Percentiles rank a stretch among this genome's conserved stretches.
phyloP scores from a whole-genome alignment of 2,797 vertebrate genomes.

The Synanceia verrucosa region DNA sequence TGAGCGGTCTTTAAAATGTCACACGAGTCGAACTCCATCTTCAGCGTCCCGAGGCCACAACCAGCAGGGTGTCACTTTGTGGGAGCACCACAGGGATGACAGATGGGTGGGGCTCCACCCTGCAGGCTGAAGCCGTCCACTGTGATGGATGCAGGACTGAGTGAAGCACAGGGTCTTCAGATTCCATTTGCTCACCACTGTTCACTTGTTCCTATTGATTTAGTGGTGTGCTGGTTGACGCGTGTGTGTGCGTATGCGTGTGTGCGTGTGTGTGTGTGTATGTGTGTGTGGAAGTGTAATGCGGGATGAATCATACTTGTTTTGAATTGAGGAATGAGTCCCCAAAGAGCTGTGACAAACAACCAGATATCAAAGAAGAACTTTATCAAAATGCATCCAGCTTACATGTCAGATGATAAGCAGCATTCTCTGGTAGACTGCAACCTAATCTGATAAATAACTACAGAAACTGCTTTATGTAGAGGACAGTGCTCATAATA shows the following conservation, averaged over 20 bases:
- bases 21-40: conserved; percentile 33
- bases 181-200: conserved; percentile 78
- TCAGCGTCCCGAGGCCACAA: conserved; percentile 40
- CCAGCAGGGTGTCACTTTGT: conserved; percentile 64
- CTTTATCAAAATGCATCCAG: conserved; percentile 23
- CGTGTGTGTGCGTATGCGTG: conserved; percentile 13
- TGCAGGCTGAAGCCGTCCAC: conserved; percentile 52
- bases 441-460: neutral
- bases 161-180: conserved; percentile 70
- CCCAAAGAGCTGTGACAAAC: conserved; percentile 35
- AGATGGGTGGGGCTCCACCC: conserved; percentile 69
- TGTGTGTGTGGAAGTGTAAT: conserved; percentile 26
- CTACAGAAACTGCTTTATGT: conserved; percentile 2
- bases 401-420: conserved; percentile 12
- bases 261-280: conserved; percentile 15
- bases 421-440: neutral
- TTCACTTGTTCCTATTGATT: conserved; percentile 77
- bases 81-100: conserved; percentile 60
- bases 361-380: conserved; percentile 24
- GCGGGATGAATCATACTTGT: conserved; percentile 25
- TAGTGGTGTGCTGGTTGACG: conserved; percentile 44
- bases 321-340: conserved; percentile 57
- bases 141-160: conserved; percentile 76
- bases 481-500: neutral
- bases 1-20: conserved; percentile 17